These are phyloP conservation scores for Drosophila lacteicornis DNA, from an alignment of 1,140 invertebrate species.

Conservation along the genomic window DNA sequence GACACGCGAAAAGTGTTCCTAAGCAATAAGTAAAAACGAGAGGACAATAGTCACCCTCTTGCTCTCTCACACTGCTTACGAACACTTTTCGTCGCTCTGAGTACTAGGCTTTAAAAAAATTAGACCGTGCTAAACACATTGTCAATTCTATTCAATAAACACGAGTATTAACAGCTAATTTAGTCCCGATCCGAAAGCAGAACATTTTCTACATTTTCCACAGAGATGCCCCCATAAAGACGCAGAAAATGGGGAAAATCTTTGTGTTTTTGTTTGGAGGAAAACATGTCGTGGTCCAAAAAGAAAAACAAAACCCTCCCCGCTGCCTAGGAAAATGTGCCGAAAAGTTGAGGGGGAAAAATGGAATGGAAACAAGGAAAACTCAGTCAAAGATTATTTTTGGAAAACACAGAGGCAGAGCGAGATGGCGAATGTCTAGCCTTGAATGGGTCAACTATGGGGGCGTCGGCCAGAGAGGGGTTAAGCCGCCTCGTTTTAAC, in stretches of 20 bases:
- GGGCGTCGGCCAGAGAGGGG: not conserved
- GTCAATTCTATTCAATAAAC: slow-evolving; percentile 32
- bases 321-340: slow-evolving; percentile 25
- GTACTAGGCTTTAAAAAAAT: too few relatives aligned
- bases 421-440: slow-evolving; percentile 24
- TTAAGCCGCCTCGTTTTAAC: not conserved
- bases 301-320: slow-evolving; percentile 51
- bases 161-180: slow-evolving; percentile 44
- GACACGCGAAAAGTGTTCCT: too few relatives aligned
- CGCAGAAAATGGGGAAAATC: slow-evolving; percentile 30
- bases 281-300: slow-evolving; percentile 53
- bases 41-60: too few relatives aligned
- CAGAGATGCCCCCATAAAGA: slow-evolving; percentile 38
- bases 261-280: slow-evolving; percentile 55
- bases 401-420: slow-evolving; percentile 8
- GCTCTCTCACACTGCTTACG: too few relatives aligned
- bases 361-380: slow-evolving; percentile 30
- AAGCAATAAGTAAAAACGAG: too few relatives aligned
- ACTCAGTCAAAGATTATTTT: slow-evolving; percentile 56
- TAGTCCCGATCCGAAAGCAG: not conserved
- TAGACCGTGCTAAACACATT: too few relatives aligned
- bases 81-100: too few relatives aligned
- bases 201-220: slow-evolving; percentile 36
- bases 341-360: slow-evolving; percentile 33
- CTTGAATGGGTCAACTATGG: slow-evolving; percentile 49